phyloP scores from a whole-genome alignment of 1,140 invertebrate species.

The Planococcus citri region DNA sequence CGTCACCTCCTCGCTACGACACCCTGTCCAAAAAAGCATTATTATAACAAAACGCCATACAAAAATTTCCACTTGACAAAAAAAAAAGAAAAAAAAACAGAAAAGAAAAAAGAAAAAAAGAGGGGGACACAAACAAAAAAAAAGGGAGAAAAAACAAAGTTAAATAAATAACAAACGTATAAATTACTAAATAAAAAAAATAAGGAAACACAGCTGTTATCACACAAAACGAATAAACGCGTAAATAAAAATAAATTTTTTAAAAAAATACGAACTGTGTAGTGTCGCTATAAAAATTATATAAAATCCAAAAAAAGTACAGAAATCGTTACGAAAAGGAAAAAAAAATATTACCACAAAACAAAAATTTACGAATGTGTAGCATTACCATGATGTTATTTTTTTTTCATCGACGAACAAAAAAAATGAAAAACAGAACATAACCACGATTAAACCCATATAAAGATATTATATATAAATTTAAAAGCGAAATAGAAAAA shows the following conservation, averaged over 20 bases:
- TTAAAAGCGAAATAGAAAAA: constrained; percentile 14
- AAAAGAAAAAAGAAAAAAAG: constrained; percentile 9
- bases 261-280: constrained; percentile 8
- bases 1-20: too few species aligned
- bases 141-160: not conserved
- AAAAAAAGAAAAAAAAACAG: constrained; percentile 4
- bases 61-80: not conserved
- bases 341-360: not conserved
- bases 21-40: too few species aligned
- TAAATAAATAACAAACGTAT: constrained; percentile 15
- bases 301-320: not conserved
- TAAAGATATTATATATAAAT: too few species aligned
- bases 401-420: too few species aligned
- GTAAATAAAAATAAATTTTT: not conserved
- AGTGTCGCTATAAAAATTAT: not conserved
- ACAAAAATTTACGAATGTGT: constrained; percentile 5
- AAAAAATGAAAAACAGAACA: too few species aligned
- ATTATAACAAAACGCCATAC: not conserved
- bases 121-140: too few species aligned
- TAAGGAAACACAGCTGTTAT: constrained; percentile 16
- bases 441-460: not conserved
- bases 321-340: not conserved
- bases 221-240: constrained; percentile 14
- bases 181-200: constrained; percentile 13
- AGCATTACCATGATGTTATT: not conserved